Conservation (phyloP, 2,888 invertebrate species). For the Euplexia lucipara region DNA sequence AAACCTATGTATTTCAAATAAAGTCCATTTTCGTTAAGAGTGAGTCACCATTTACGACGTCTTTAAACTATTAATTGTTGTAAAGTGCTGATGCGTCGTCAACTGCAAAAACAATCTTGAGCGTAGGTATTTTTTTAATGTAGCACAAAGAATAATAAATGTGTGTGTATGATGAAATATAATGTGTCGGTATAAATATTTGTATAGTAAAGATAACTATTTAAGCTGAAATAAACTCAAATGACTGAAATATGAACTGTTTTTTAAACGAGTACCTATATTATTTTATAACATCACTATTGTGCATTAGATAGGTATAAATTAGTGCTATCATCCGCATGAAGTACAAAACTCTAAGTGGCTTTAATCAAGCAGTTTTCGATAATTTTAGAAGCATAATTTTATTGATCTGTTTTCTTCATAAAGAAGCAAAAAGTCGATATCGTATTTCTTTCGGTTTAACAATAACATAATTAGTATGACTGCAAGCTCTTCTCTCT, state of each 20-base stretch:
- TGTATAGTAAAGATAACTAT: neutral
- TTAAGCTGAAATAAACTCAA: neutral
- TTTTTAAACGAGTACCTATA: no score
- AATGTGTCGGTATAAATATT: neutral
- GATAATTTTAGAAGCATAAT: neutral
- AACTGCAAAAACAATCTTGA: constrained; percentile 74
- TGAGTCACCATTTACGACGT: constrained; percentile 15
- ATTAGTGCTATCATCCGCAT: neutral
- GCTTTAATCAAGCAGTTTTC: neutral
- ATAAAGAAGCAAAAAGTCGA: neutral
- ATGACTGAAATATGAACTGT: neutral
- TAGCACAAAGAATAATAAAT: constrained; percentile 56
- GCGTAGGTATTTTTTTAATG: constrained; percentile 55
- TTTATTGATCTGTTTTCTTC: neutral
- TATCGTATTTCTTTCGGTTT: neutral
- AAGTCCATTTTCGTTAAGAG: constrained; percentile 26
- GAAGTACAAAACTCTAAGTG: neutral
- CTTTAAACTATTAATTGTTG: constrained; percentile 33
- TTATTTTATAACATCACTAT: no score
- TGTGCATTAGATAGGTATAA: no score
- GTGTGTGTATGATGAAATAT: constrained; percentile 9
- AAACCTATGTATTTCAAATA: constrained; percentile 23
- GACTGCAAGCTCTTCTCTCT: no score
- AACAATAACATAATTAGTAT: no score
- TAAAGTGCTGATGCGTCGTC: constrained; percentile 65